A percentile compares a stretch with the other conserved stretches of the same genome.
Evolutionary conservation across 2,888 invertebrate genomes (phyloP).

Genomic region (Ecdyonurus torrentis): DNA sequence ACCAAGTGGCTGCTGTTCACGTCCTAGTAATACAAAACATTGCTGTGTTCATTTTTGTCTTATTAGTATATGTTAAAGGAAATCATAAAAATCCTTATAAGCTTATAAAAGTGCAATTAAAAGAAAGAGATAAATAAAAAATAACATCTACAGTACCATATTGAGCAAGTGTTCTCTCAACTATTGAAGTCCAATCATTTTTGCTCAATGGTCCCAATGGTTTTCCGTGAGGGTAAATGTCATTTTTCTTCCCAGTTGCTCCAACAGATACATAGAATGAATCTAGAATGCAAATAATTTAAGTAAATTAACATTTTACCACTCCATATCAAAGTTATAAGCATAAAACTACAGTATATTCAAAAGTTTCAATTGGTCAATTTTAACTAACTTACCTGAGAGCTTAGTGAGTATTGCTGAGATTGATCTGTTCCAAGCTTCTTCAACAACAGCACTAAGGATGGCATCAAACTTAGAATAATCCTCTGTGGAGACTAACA

Average conservation of each 20-base stretch:
- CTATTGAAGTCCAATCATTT: constrained; percentile 43
- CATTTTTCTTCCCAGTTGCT: constrained; percentile 14
- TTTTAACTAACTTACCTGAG: constrained; percentile 14
- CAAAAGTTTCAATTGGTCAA: too few relatives aligned
- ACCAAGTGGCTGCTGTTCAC: constrained; percentile 44
- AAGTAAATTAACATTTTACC: too few relatives aligned
- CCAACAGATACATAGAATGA: constrained; percentile 27
- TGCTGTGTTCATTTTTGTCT: too few relatives aligned
- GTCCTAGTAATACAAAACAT: too few relatives aligned
- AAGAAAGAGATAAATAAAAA: too few relatives aligned
- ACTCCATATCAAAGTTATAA: too few relatives aligned
- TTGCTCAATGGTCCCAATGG: constrained; percentile 28
- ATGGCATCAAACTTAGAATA: constrained; percentile 45
- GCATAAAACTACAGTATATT: too few relatives aligned
- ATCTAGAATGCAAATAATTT: constrained; percentile 11
- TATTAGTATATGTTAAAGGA: too few relatives aligned
- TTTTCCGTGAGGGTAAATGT: constrained; percentile 23
- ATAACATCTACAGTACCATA: too few relatives aligned
- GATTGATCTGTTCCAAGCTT: constrained; percentile 19
- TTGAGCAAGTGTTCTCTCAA: constrained; percentile 43
- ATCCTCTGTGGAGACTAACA: constrained; percentile 47
- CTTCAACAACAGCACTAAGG: constrained; percentile 33
- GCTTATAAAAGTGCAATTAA: too few relatives aligned
- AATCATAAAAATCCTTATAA: too few relatives aligned
- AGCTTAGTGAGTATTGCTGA: constrained; percentile 18